Evolutionary conservation across 37 sponge, comb jelly and placozoan species (phyloP).

Genomic region (Halichondria panicea): DNA sequence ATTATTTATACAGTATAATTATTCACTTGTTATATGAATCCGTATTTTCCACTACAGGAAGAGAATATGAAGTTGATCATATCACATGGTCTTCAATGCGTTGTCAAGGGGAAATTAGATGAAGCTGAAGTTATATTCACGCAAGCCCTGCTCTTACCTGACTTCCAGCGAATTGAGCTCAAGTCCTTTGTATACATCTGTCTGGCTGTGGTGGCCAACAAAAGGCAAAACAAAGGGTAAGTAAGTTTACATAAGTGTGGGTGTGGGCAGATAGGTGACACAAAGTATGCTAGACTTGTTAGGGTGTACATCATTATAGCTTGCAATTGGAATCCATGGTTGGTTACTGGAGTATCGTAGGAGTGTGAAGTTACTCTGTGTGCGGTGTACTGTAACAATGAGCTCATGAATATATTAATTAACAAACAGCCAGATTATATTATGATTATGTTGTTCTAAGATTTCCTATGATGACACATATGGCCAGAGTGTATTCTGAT

Average conservation of each 20-base stretch:
- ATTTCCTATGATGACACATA: no score
- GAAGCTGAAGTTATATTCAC: slow-evolving; percentile 69
- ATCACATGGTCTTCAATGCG: slow-evolving; percentile 61
- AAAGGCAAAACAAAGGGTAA: slow-evolving; percentile 41
- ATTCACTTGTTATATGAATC: not conserved
- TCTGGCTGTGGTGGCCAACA: slow-evolving; percentile 62
- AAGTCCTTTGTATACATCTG: slow-evolving; percentile 66
- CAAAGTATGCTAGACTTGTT: no score
- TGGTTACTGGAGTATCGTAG: no score
- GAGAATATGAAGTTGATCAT: slow-evolving; percentile 54
- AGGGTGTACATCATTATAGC: no score
- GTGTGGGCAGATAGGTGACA: no score
- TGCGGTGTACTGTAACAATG: no score
- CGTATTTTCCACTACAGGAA: slow-evolving; percentile 6
- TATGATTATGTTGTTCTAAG: no score
- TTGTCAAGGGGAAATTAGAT: slow-evolving; percentile 47
- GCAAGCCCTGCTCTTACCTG: slow-evolving; percentile 64
- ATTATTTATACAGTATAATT: not conserved
- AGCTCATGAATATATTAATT: no score
- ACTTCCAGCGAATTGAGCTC: slow-evolving; percentile 58
- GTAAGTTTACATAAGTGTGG: not conserved
- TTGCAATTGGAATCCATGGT: no score
- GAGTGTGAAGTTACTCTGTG: no score
- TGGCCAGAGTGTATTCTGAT: no score
- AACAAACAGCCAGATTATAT: no score